These are phyloP conservation scores for Isaurus tuberculatus DNA, from an alignment of 92 coral and sea anemone genomes.

Conservation along the genomic window DNA sequence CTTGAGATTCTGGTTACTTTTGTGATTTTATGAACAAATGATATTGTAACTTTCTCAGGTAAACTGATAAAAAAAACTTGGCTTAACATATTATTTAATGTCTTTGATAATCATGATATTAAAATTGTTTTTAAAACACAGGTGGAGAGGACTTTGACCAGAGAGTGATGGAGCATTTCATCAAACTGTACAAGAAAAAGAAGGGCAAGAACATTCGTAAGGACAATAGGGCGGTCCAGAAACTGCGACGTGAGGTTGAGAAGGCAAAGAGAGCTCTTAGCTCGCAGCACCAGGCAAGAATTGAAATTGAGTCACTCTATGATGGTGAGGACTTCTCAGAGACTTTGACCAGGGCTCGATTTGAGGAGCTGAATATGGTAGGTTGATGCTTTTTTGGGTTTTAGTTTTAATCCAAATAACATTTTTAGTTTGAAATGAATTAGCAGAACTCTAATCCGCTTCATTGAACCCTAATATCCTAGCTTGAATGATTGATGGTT, in stretches of 20 bases:
- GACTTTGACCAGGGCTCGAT: constrained; percentile 93
- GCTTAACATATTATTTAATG: background rate
- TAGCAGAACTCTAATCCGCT: background rate
- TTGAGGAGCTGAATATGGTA: constrained; percentile 94
- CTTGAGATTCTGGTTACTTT: background rate
- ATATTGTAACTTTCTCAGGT: background rate
- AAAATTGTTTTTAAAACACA: background rate
- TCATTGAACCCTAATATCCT: too few species aligned
- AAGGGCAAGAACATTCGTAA: constrained; percentile 98
- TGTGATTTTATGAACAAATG: too few species aligned
- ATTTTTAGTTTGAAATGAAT: background rate
- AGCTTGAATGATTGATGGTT: too few species aligned
- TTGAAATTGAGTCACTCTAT: constrained; percentile 95
- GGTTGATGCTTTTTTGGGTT: constrained; percentile 10
- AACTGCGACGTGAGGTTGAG: constrained; percentile 99
- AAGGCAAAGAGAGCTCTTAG: constrained; percentile 98
- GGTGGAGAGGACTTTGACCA: constrained; percentile 99
- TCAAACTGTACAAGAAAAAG: constrained; percentile 98
- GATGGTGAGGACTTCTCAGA: constrained; percentile 99
- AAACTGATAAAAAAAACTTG: too few species aligned
- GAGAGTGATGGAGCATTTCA: constrained; percentile 94
- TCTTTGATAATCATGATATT: background rate
- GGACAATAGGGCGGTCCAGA: constrained; percentile 99
- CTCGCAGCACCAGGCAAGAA: constrained; percentile 97
- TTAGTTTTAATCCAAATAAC: background rate